Base-by-base conservation (phyloP, 2,113 vertebrate species). In the Pomatorhinus ruficollis region DNA sequence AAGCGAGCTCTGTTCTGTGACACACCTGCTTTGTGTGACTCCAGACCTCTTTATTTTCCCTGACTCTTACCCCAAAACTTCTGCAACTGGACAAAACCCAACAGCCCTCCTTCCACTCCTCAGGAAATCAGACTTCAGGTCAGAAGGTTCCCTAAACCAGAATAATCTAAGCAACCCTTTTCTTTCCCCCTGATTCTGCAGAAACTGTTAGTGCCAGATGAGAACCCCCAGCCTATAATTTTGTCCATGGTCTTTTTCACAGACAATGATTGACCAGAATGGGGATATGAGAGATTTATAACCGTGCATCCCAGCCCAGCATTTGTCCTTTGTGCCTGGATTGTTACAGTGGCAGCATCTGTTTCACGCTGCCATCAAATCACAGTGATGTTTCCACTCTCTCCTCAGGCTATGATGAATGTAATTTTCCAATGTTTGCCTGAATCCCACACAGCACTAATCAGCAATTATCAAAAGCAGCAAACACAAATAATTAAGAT, bases 401-500 rank as follows among this genome's bases (percentile, higher is more conserved):
- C 83, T 94, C 75, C 93, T 94, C 66, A 76, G 47, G 83, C 74
- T 79, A 39, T 61, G 76, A 95, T 81, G 56, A 83, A 83, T 75
- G 66, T 35, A 91, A 81, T 83, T 94, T 95, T 71, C 50, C 66
- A 94, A 0, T 93, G 93, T 93, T 95, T 96, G 70, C 84, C 74
- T 93, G 74, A 95, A 87, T 89, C 53, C 53, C 65, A 71, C 70
- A 79, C 69, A 82, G 87, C 69, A 96, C 81, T 87, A 95, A 95
- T 91, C 81, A 96, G 83, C 70, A 95, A 93, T 96, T 89, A 96
- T 57, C 77, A 81, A 71, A 93, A 91, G 11, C 20, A 89, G 81
- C 87, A 92, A 91, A 94, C 87, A 94, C 57, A 93, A 95, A 93
- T 91, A 95, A 95, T 92, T 89, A 95, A 94, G 74, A 82, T 53